A percentile compares a stretch with the other conserved stretches of the same genome.
Evolutionary conservation across 2,797 vertebrate species (phyloP).

Genomic region (Tragelaphus oryx): DNA sequence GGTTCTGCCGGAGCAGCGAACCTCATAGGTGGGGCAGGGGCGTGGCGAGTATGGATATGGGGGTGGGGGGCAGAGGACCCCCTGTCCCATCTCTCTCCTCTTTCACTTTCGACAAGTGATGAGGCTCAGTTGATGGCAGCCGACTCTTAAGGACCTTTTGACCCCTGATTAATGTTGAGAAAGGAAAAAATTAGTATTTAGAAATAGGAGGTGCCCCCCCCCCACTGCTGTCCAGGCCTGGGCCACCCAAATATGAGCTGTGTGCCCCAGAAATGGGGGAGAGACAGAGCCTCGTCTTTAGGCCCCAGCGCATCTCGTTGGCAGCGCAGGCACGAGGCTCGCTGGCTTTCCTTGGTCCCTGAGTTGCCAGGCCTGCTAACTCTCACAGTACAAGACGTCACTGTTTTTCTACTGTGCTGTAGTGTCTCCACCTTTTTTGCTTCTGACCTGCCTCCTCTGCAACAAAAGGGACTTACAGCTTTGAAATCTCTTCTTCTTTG

Average conservation of each 20-base stretch:
- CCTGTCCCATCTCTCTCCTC: neutral
- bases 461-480: neutral
- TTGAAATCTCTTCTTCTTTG: neutral
- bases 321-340: neutral
- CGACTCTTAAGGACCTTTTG: neutral
- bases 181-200: neutral
- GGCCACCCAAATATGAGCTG: neutral
- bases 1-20: neutral
- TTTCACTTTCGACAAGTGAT: neutral
- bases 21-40: neutral
- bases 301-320: neutral
- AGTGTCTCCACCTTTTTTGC: neutral
- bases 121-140: neutral
- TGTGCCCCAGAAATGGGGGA: neutral
- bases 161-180: neutral
- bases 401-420: neutral
- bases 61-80: neutral
- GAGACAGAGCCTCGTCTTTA: rapidly evolving
- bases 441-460: neutral
- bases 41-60: neutral
- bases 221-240: neutral
- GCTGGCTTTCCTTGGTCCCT: rapidly evolving
- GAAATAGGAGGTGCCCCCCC: neutral
- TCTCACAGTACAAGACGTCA: neutral
- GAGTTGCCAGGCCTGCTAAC: neutral